Base-by-base conservation (phyloP, 1,140 invertebrate species). In the Hyles euphorbiae region DNA sequence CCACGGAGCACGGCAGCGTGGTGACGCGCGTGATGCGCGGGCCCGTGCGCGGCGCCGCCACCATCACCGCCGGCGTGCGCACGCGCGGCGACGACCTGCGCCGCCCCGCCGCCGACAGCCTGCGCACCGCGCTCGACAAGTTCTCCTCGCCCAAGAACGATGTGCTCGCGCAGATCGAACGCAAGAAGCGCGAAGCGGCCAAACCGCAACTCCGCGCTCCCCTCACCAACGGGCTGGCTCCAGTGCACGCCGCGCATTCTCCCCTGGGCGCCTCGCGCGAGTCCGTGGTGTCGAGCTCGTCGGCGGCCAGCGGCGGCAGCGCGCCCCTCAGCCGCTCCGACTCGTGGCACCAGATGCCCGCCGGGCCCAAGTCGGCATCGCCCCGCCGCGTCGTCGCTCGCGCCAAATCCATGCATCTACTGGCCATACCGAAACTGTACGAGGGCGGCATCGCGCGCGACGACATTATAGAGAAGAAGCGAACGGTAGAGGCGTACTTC, bases 401-500 rank as follows among this genome's bases (percentile, higher is more conserved):
- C 67, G 91, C 93, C 1, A 95, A 94, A 65, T 95, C 94, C 0
- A 93, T 93, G 67, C 93, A 94, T 61, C 90, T 93, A 3, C 80
- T 95, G 62, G 91, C 91, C 7, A 89, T 94, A 12, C 93, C 94
- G 0, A 95, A 93, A 63, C 93, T 96, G 62, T 96, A 91, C 78
- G 95, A 96, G 78, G 95, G 95, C 5, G 93, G 94, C 32, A 92
- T 95, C 57, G 90, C 92, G 5, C 93, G 93, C 55, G 92, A 94
- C n/a, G 92, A 93, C 60, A 83, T 96, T 6, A 89, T 91, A 7
- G 92, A 93, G 36, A 96, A 96, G 88, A 92, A 94, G 70, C 91
- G 92, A 43, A 95, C 95, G 3, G 93, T 97, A 46, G 94, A 95
- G 58, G 93, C 94, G n/a, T 96, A 95, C 74, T 95, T 96, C 72